phyloP scores from a whole-genome alignment of 2,113 vertebrate species.

The Crotalus horridus region DNA sequence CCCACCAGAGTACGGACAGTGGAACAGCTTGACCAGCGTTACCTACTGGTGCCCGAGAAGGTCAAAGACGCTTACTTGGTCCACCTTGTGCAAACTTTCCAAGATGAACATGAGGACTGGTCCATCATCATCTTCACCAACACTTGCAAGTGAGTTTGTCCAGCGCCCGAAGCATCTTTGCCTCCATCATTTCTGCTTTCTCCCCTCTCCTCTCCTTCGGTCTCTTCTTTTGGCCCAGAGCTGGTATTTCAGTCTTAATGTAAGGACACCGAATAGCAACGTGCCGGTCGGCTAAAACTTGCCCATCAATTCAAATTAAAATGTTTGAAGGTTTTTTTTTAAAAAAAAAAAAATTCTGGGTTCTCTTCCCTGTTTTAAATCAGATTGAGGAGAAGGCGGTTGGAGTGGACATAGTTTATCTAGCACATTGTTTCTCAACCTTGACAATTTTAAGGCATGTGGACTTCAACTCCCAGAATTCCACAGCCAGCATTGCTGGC shows the following conservation, averaged over 20 bases:
- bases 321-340: background rate
- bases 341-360: background rate
- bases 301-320: background rate
- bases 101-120: slow-evolving; percentile 88
- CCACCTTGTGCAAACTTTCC: slow-evolving; percentile 88
- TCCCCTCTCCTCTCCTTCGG: background rate
- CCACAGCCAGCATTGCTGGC: too few relatives aligned
- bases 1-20: slow-evolving; percentile 81
- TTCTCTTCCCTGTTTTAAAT: background rate
- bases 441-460: too few relatives aligned
- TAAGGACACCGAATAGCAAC: background rate
- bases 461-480: too few relatives aligned
- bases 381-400: background rate
- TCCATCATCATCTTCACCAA: slow-evolving; percentile 92
- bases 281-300: background rate
- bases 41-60: slow-evolving; percentile 87
- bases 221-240: background rate
- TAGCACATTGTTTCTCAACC: too few relatives aligned
- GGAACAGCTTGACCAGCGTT: slow-evolving; percentile 87
- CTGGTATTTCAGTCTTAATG: background rate
- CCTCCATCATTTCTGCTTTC: background rate
- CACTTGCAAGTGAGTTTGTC: slow-evolving; percentile 88
- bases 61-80: slow-evolving; percentile 92
- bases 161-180: accelerated
- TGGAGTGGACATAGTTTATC: background rate